Base-by-base conservation (phyloP, 2,888 invertebrate genomes). In the Teleiodes luculella region DNA sequence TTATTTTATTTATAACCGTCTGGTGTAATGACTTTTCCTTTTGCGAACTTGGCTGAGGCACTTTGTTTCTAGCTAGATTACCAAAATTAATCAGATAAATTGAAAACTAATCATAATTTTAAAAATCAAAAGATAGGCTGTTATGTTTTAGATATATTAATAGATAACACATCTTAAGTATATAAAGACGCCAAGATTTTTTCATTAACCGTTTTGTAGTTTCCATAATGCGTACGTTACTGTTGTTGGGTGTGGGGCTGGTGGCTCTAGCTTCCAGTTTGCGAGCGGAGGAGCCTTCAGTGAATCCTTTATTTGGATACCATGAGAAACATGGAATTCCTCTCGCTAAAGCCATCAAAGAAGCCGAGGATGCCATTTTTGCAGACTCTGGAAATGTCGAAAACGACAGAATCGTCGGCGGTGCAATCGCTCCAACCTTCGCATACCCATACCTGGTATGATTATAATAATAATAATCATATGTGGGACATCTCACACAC, bases 191-290 rank as follows among this genome's bases (percentile, higher is more conserved):
- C 6, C 24, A 24, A 24, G 24, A n/a, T n/a, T 24, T 24, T 4
- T 24, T 24, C 6, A 24, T 24, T 24, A 24, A 24, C 6, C 24
- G 24, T 24, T 24, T 24, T n/a, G n/a, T n/a, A n/a, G 24, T 24
- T 24, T 24, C 24, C 24, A 68, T 63, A 57, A 76, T 76, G 76
- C 67, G 66, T 54, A 55, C 30, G 36, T 7, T 68, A n/a, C 13
- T 72, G 45, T 11, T 70, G 63, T 61, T 20, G 58, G 66, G 31
- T 65, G 13, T 66, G 5, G 45, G 20, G 3, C 13, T 31, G 31
- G 31, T 33, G 2, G 46, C 46, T 16, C 3, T 47, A 3, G 46
- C 14, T 16, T 16, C 14, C 11, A 30, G 46, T 4, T 14, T 39
- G 11, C 18, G 4, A 6, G 20, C 18, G 39, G 11, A 16, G 8